Evolutionary conservation across 2,113 vertebrate genomes (phyloP), one percentile per base, ranked within the genome.

Genomic region (Sterna hirundo): DNA sequence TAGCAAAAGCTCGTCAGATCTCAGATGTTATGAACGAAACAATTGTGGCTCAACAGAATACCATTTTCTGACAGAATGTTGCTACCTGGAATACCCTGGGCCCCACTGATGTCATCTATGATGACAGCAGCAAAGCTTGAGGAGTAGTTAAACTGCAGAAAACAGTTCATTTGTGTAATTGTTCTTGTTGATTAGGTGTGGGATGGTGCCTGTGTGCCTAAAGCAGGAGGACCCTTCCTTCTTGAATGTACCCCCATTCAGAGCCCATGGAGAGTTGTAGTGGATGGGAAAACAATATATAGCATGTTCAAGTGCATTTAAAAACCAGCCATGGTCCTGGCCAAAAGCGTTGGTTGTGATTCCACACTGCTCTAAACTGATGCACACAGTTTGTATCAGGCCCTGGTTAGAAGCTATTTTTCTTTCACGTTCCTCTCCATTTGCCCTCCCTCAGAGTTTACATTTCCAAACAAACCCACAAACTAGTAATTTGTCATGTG

Each of bases 361-460:
- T 76, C 70, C 34, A 10, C 49, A 16, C 22, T 51, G 72, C 76
- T 92, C 32, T 54, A 66, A 62, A 66, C 46, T 36, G 42, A 32
- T 51, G 29, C 13, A 23, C 22, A 32, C 69, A 44, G 26, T 52
- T 85, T 15, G 11, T 38, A 11, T 60, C 69, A 49, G 57, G 57
- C 32, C 52, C 47, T 95, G 61, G 38, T 96, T 95, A 90, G 78
- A 96, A 97, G 89, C 10, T 69, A 75, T 94, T 97, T 93, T 49
- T 86, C 82, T 96, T 94, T 94, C 78, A 52, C 18, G 26, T 89
- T 86, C 17, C 44, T 89, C 72, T 92, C 93, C 34, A 69, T 79
- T 15, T 85, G 52, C 72, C 70, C 55, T 92, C 57, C 68, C 30
- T 83, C 71, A 85, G 40, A 78, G 75, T 83, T 96, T 86, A 87